phyloP scores from a whole-genome alignment of 2,113 vertebrate species.

The Eptatretus burgeri region DNA sequence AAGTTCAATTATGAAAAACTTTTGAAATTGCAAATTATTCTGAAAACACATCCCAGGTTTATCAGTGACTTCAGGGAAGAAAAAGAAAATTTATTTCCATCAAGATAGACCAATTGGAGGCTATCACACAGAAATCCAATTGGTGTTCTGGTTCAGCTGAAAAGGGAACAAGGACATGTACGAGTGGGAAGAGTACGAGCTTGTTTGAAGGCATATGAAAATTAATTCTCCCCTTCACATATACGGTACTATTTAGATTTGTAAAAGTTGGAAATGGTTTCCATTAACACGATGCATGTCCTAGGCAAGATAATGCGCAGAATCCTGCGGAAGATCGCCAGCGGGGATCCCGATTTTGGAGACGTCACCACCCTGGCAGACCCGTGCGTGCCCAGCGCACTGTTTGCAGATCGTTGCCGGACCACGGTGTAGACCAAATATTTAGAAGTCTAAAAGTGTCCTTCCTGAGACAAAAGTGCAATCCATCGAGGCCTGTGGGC shows the following conservation, averaged over 20 bases:
- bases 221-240: not conserved
- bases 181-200: not conserved
- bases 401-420: conserved; percentile 22
- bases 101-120: no score
- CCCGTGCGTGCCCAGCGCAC: conserved; percentile 26
- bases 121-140: not conserved
- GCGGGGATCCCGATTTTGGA: conserved; percentile 28
- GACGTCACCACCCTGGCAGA: conserved; percentile 33
- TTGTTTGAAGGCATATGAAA: not conserved
- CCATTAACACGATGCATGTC: not conserved
- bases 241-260: not conserved
- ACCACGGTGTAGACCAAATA: no score
- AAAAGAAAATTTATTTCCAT: no score
- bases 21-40: no score
- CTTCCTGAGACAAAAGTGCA: no score
- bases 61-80: no score
- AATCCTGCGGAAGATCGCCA: conserved; percentile 26
- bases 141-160: not conserved
- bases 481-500: no score
- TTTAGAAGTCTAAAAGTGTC: no score
- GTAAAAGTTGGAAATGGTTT: not conserved
- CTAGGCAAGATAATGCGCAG: conserved; percentile 35
- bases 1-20: no score
- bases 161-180: not conserved
- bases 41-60: no score